phyloP scores from a whole-genome alignment of 2,113 vertebrate genomes.

The Grus americana region DNA sequence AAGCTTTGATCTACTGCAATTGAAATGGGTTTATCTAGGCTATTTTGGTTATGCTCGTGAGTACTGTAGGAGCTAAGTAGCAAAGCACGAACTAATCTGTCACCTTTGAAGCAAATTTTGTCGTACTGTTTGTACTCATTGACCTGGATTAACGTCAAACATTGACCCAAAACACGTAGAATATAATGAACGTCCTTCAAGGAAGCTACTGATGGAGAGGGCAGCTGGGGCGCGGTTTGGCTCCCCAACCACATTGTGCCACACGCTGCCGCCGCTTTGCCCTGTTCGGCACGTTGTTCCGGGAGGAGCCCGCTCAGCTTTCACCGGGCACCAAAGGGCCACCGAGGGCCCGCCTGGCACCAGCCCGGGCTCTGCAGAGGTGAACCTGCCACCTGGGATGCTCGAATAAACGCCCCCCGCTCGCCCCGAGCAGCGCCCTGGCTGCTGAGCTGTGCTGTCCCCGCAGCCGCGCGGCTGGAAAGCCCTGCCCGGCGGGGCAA shows the following conservation, averaged over 20 bases:
- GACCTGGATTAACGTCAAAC: rapidly evolving
- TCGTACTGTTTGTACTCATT: neutral
- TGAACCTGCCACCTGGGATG: rapidly evolving
- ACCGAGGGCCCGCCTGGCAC: rapidly evolving
- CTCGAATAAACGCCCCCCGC: rapidly evolving
- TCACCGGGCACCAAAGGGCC: neutral
- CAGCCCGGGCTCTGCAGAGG: rapidly evolving
- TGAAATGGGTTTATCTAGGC: neutral
- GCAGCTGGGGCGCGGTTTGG: neutral
- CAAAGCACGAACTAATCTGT: neutral
- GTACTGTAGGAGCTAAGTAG: neutral
- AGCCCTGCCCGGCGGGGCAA: rapidly evolving
- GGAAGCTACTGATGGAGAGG: neutral
- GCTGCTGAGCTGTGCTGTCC: rapidly evolving
- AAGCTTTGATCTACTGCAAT: neutral
- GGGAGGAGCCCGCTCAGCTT: rapidly evolving
- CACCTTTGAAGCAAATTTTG: neutral
- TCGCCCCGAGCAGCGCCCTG: neutral
- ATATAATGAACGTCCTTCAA: rapidly evolving
- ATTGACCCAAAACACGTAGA: rapidly evolving
- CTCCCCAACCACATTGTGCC: rapidly evolving
- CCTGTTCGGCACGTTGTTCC: rapidly evolving
- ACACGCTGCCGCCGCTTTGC: rapidly evolving
- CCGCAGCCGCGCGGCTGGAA: rapidly evolving
- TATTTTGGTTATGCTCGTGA: neutral